A percentile compares a stretch with the other conserved stretches of the same genome.
Evolutionary conservation across 2,888 invertebrate species (phyloP).

Genomic region (Nymphalis c-album): DNA sequence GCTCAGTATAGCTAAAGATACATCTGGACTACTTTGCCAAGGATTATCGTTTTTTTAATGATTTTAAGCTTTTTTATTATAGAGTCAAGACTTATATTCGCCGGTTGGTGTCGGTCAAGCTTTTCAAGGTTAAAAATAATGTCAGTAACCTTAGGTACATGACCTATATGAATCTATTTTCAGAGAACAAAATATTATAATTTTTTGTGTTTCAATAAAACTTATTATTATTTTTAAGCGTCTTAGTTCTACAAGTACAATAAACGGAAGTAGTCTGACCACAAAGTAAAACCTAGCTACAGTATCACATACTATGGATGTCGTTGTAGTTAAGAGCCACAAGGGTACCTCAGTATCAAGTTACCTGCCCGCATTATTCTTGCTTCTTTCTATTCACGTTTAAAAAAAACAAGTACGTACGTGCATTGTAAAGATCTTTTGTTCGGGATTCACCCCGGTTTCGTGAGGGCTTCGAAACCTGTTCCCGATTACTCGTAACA

Average conservation of each 20-base stretch:
- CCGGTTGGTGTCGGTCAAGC: not conserved
- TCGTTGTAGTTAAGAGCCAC: constrained; percentile 35
- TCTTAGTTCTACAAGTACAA: constrained; percentile 9
- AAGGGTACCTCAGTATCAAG: constrained; percentile 37
- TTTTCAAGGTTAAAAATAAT: constrained; percentile 11
- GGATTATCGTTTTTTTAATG: not conserved
- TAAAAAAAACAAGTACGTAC: constrained; percentile 54
- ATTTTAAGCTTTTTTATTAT: not conserved
- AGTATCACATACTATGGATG: constrained; percentile 30
- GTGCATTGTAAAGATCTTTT: constrained; percentile 55
- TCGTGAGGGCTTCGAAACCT: constrained; percentile 60
- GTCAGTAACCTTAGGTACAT: constrained; percentile 23
- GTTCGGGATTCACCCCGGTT: constrained; percentile 53
- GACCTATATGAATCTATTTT: not conserved
- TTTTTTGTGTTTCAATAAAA: not conserved
- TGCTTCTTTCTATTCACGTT: constrained; percentile 58
- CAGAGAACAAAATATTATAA: not conserved
- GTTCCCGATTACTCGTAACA: constrained; percentile 54
- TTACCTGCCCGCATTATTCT: constrained; percentile 52
- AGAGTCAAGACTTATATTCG: not conserved
- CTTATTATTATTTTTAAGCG: not conserved
- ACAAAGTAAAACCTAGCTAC: constrained; percentile 33
- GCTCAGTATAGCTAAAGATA: constrained; percentile 13
- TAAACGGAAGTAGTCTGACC: constrained; percentile 34
- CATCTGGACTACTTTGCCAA: constrained; percentile 4